Evolutionary conservation across 2,888 invertebrate species (phyloP), one percentile per base, ranked within the genome.

Genomic region (Agrochola macilenta): DNA sequence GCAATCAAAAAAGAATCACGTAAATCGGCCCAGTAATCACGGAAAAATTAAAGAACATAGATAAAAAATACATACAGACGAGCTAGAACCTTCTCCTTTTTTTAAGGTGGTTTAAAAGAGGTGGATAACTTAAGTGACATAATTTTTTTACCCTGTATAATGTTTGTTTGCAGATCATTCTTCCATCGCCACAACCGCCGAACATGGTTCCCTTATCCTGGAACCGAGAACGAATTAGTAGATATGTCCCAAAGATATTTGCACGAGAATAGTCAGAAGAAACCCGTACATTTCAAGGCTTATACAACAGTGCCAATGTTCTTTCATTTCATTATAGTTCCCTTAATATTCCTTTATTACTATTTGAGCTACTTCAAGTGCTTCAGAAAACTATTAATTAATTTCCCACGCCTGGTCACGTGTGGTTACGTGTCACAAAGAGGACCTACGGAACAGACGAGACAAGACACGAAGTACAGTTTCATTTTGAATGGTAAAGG

Each of bases 121-220:
- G 11, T 11, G 43, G 46, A 46, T 46, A 46, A 46, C 9, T 39
- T 8, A n/a, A 26, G 26, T 2, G 8, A 49, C 12, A 30, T 12
- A n/a, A 68, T 2, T 0, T 23, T 5, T 17, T 35, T 5, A 23
- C 14, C 23, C 9, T 23, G 14, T 0, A 5, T 68, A 0, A 8
- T 60, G 60, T 60, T 60, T 12, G 1, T n/a, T 57, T 57, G 57
- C n/a, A 57, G 94, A 78, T 89, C 89, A 23, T 93, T 93, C 78
- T 93, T 94, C 76, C 94, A 94, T 39, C 90, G 90, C 57, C 83
- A 90, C 70, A 80, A 90, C 4, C 90, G 91, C 8, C 86, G 79
- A 70, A 74, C 89, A 12, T 94, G 94, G 94, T 93, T 90, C 66
- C 92, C 93, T 1, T 93, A 93, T 66, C 93, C 94, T 0, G 94